phyloP scores from a whole-genome alignment of 2,888 invertebrate genomes.

The Leucoma salicis region DNA sequence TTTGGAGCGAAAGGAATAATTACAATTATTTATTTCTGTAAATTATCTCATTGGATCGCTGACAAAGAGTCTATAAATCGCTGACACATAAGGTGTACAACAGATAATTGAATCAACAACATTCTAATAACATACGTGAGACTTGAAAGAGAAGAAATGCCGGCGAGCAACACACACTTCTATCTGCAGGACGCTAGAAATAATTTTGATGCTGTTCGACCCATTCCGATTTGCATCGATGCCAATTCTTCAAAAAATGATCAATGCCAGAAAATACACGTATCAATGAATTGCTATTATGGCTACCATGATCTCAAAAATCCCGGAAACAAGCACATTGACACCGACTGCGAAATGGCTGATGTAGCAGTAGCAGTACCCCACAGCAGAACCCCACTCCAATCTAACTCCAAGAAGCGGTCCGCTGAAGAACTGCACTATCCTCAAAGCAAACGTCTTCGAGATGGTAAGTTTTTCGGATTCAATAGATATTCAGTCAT shows the following conservation, averaged over 20 bases:
- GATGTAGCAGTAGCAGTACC: conserved; percentile 45
- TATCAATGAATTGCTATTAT: conserved; percentile 79
- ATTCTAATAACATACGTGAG: too few relatives aligned
- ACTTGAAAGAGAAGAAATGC: conserved; percentile 49
- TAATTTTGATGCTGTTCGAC: conserved; percentile 73
- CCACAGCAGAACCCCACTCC: conserved; percentile 32
- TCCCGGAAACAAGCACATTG: conserved; percentile 40
- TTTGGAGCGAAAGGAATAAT: too few relatives aligned
- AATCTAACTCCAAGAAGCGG: conserved; percentile 60
- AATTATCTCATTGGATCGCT: too few relatives aligned
- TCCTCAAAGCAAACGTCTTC: conserved; percentile 65
- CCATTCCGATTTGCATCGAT: conserved; percentile 65
- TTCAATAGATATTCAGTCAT: conserved; percentile 52
- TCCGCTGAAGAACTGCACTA: conserved; percentile 60
- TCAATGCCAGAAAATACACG: conserved; percentile 70
- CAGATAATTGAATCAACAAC: too few relatives aligned
- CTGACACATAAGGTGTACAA: too few relatives aligned
- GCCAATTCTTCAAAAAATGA: conserved; percentile 60
- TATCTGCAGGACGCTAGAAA: conserved; percentile 71
- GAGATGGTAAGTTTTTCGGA: conserved; percentile 64
- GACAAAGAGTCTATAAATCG: too few relatives aligned
- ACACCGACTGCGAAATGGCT: conserved; percentile 69
- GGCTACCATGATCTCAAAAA: conserved; percentile 69
- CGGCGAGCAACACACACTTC: conserved; percentile 65
- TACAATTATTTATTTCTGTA: too few relatives aligned